Conservation (phyloP, 2,888 invertebrate species). For the Brachyptera risi region DNA sequence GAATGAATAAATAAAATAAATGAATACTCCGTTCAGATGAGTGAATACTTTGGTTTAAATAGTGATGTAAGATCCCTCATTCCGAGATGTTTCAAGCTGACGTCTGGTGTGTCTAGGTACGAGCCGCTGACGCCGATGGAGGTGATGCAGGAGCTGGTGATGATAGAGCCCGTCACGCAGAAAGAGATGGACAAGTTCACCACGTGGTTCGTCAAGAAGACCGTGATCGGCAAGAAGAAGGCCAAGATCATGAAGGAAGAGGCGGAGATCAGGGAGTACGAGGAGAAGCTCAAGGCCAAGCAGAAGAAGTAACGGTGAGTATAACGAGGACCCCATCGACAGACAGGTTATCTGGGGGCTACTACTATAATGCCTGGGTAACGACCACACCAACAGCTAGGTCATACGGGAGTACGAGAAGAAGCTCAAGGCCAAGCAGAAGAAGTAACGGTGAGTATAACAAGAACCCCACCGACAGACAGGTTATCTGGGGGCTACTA, state of each 20-base stretch:
- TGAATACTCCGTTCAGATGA: too few species aligned
- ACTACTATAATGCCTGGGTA: too few species aligned
- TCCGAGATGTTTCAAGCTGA: too few species aligned
- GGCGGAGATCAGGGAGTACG: conserved; percentile 43
- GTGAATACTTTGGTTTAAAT: too few species aligned
- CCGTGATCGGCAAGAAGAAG: conserved; percentile 40
- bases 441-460: conserved; percentile 39
- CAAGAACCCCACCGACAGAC: too few species aligned
- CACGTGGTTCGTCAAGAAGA: conserved; percentile 46
- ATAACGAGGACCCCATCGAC: too few species aligned
- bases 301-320: conserved; percentile 41
- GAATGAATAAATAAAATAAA: too few species aligned
- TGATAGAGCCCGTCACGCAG: conserved; percentile 44
- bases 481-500: too few species aligned
- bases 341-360: too few species aligned
- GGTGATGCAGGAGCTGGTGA: conserved; percentile 48
- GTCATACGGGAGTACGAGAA: conserved; percentile 46
- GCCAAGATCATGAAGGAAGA: conserved; percentile 44
- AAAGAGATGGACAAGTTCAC: conserved; percentile 49
- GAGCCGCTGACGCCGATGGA: conserved; percentile 53
- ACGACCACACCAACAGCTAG: too few species aligned
- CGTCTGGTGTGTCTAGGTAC: too few species aligned
- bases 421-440: conserved; percentile 47
- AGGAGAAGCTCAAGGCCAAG: conserved; percentile 47
- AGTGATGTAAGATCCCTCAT: too few species aligned